Evolutionary conservation across 2,888 invertebrate species (phyloP), one percentile per base, ranked within the genome.

Genomic region (Plebejus argus): DNA sequence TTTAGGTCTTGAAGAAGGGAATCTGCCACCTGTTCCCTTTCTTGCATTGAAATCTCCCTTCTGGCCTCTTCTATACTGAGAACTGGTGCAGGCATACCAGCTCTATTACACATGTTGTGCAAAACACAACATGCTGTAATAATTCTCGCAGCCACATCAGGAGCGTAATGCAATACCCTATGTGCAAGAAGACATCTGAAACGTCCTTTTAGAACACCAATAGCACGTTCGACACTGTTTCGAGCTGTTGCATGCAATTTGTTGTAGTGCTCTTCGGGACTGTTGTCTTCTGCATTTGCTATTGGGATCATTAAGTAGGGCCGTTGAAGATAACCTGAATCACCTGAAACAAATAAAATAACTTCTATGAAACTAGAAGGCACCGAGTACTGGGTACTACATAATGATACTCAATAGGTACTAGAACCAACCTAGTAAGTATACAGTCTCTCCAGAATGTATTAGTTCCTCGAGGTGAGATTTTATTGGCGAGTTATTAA

Each of bases 51-150:
- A 49, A 56, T n/a, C n/a, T n/a, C 56, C 56, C 56, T 56, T 56
- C 56, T 56, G 56, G 56, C 56, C n/a, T 56, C 56, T 56, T 56
- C 56, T 56, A 56, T 56, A 56, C 56, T 56, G n/a, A 56, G 56
- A 56, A 56, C 56, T 56, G 56, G 56, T 56, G n/a, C 56, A 56
- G 56, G 56, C n/a, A 56, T n/a, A 56, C 56, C n/a, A 56, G 56
- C n/a, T 56, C 56, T 56, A 56, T n/a, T 56, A 56, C 56, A 56
- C 18, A 78, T 76, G 23, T 78, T 79, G 20, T 79, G 76, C 35
- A 78, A 76, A 7, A 79, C 66, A 78, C 77, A 77, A 75, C 79
- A 79, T 20, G 77, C 78, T 35, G 53, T 49, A 15, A 78, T 45
- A 35, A 78, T 79, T 61, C 76, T 78, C 33, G 70, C n/a, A 4